Conservation (phyloP, 2,113 vertebrate genomes). For the Sclerurus mexicanus region DNA sequence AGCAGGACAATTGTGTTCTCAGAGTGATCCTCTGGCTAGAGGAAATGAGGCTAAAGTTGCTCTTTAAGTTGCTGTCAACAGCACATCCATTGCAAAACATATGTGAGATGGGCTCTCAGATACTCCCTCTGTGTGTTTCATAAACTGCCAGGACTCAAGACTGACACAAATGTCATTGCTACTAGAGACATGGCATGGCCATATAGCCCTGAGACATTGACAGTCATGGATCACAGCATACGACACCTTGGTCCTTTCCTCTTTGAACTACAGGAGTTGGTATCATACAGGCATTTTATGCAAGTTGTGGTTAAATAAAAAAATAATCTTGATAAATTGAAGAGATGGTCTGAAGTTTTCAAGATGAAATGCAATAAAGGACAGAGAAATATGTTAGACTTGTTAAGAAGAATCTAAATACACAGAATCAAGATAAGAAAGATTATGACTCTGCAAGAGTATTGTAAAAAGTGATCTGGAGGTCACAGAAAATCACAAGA, state of each 20-base stretch:
- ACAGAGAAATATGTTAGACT: not conserved
- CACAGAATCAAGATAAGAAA: not conserved
- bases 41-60: not conserved
- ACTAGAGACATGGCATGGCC: not conserved
- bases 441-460: not conserved
- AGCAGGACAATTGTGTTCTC: not conserved
- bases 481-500: not conserved
- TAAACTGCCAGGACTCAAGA: not conserved
- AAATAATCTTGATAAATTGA: not conserved
- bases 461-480: not conserved
- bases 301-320: not conserved
- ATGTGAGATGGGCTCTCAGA: not conserved
- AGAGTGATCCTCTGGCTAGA: not conserved
- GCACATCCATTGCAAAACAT: not conserved
- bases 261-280: not conserved
- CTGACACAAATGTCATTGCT: not conserved
- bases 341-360: not conserved
- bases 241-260: accelerated
- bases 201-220: too few species aligned
- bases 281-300: not conserved
- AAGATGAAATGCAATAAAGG: not conserved
- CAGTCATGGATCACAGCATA: not conserved
- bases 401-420: not conserved
- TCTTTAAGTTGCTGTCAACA: not conserved
- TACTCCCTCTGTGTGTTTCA: not conserved